Base-by-base conservation (phyloP, 2,797 vertebrate species). In the Eidolon dupreanum region DNA sequence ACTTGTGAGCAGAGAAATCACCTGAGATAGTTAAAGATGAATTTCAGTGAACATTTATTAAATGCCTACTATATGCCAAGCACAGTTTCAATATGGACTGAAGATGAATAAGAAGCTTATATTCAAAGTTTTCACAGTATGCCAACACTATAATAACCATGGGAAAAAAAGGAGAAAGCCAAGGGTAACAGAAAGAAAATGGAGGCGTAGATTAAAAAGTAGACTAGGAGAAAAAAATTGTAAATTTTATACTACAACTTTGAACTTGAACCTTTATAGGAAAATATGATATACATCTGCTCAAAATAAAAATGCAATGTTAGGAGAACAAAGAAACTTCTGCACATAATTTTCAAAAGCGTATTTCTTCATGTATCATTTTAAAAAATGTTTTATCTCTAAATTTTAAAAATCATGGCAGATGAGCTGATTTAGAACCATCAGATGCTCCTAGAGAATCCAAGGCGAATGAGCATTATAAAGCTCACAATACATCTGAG, bases 341-440 rank as follows among this genome's bases (percentile, higher is more conserved):
- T 6, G 36, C 22, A 46, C 16, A 12, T 66, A 10, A 77, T 90
- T 74, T 88, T 87, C 2, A 63, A 95, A 70, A 96, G 41, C 33
- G 3, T 82, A 53, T 85, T 66, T 93, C 53, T 93, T 78, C 70
- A 83, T 63, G 24, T 89, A 31, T 89, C 82, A 87, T 53, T 77
- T 97, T 63, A 84, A 55, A 91, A 93, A 90, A 84, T 68, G 4
- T 89, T 93, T 92, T 46, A 59, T 86, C 92, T 84, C 65, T 46
- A 92, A 65, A 77, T 61, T 87, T 87, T 15, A 86, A 90, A 97
- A 86, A 63, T 88, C 43, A 75, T 33, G 19, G 17, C 55, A 93
- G 61, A 79, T 81, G 22, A 82, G 36, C 59, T 66, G 73, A 97
- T 94, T 94, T 65, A 65, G 33, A 97, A 73, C 38, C 73, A 88